A percentile compares a stretch with the other conserved stretches of the same genome.
phyloP scores from a whole-genome alignment of 2,113 vertebrate species.

The Phalacrocorax pelagicus region DNA sequence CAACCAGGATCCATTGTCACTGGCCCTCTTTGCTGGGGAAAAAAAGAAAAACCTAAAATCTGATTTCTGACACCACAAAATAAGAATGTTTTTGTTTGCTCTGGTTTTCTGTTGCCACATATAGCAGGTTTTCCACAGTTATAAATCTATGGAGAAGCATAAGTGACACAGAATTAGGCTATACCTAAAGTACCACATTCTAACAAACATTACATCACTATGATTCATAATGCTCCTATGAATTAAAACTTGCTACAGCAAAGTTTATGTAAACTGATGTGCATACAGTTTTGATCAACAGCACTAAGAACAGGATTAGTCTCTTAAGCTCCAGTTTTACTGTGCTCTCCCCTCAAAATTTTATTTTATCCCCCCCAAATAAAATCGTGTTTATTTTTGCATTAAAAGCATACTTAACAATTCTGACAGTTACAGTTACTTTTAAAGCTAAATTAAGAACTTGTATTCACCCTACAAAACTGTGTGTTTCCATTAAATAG shows the following conservation, averaged over 20 bases:
- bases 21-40: fast-evolving
- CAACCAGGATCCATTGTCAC: not conserved
- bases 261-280: not conserved
- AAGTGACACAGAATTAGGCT: not conserved
- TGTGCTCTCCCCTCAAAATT: not conserved
- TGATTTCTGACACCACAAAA: not conserved
- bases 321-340: not conserved
- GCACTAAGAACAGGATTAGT: not conserved
- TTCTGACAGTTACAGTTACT: not conserved
- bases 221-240: not conserved
- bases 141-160: not conserved
- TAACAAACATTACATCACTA: not conserved
- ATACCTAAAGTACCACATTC: not conserved
- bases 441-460: not conserved
- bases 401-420: not conserved
- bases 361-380: not conserved
- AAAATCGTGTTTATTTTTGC: not conserved
- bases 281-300: not conserved
- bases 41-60: not conserved
- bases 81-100: not conserved
- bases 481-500: not conserved
- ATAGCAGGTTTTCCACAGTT: not conserved
- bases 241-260: not conserved
- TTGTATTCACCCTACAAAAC: not conserved
- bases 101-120: not conserved